Base-by-base conservation (phyloP, 1,140 invertebrate genomes). In the Ooceraea biroi region DNA sequence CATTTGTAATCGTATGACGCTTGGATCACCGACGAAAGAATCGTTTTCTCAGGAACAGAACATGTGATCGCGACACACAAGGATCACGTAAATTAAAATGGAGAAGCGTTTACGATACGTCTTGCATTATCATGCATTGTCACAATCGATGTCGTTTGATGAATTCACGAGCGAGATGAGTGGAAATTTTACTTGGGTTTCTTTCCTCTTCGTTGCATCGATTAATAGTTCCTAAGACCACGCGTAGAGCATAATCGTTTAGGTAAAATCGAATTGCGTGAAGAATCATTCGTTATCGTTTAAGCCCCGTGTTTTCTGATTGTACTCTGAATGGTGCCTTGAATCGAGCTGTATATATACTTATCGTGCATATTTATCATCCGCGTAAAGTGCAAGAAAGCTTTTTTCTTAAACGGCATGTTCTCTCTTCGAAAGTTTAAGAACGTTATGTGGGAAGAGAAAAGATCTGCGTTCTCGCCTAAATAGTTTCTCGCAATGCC, bases 281-380 rank as follows among this genome's bases (percentile, higher is more conserved):
- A 55, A 71, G 14, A 74, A 73, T 82, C 82, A 66, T 74, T 82
- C 58, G 3, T 61, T 63, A 76, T 25, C 22, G 19, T n/a, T 71
- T 72, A 83, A 57, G 36, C 22, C 78, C 27, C 83, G 74, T 41
- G 72, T 86, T 85, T 85, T 63, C 50, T 74, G 30, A 61, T 82
- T 44, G 12, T 82, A 86, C 55, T 85, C 46, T 66, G 19, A 85
- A 86, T 58, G 61, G 85, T 86, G 85, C 85, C 85, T 86, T 86
- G 76, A 68, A 60, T 41, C 66, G 73, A 44, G 57, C 8, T 76
- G 27, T 82, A 68, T 85, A 68, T 85, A 74, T 82, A 78, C 25
- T 69, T 69, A 55, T 57, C 27, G 48, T 48, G 17, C 76, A n/a
- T 52, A 85, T 78, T 27, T 50, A 83, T 83, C 52, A 74, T 36